phyloP scores from a whole-genome alignment of 1,140 invertebrate species.

The Uloborus diversus region DNA sequence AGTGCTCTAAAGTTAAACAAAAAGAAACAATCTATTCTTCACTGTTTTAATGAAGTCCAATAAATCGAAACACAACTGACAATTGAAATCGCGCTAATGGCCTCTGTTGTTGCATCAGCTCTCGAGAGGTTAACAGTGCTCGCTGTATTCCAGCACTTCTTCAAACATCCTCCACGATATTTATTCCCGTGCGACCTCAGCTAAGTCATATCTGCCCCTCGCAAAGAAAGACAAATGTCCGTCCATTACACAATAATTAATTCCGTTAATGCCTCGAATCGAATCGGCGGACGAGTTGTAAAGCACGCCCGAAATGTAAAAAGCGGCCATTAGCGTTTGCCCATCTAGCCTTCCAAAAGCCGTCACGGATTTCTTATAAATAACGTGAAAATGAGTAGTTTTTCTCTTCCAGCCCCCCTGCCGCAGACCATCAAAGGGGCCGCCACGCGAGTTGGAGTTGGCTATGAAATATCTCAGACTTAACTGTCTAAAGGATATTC shows the following conservation, averaged over 20 bases:
- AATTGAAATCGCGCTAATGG: too few species aligned
- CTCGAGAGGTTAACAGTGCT: too few species aligned
- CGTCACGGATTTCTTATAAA: conserved; percentile 56
- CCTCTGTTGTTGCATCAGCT: too few species aligned
- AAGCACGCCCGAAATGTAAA: conserved; percentile 18
- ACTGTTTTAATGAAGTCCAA: too few species aligned
- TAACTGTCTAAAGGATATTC: neutral
- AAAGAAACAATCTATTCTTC: too few species aligned
- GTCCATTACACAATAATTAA: conserved; percentile 45
- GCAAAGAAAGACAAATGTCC: conserved; percentile 2
- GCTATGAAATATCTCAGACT: conserved; percentile 43
- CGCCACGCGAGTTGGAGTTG: neutral
- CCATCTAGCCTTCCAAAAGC: neutral
- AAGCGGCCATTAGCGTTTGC: conserved; percentile 28
- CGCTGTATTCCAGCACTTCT: too few species aligned
- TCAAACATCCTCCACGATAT: conserved; percentile 9
- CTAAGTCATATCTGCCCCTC: neutral
- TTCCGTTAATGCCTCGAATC: neutral
- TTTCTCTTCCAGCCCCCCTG: neutral
- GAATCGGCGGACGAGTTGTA: conserved; percentile 10
- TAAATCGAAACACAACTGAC: too few species aligned
- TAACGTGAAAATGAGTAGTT: conserved; percentile 16
- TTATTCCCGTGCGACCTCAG: conserved; percentile 31
- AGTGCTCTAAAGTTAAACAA: too few species aligned
- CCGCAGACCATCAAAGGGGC: conserved; percentile 30